Evolutionary conservation across 1,140 invertebrate species (phyloP), one percentile per base, ranked within the genome.

Genomic region (Hylaeus anthracinus): DNA sequence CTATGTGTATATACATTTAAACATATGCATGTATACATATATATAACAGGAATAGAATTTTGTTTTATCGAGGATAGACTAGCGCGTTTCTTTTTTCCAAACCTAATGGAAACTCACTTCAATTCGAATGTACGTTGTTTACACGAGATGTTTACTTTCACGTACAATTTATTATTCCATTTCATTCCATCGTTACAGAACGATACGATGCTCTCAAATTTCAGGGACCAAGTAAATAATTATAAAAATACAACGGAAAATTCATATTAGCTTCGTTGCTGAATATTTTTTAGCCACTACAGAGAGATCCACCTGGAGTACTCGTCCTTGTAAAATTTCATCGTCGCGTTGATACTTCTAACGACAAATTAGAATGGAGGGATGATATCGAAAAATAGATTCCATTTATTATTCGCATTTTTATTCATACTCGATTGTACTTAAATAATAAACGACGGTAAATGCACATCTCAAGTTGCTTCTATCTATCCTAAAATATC

Each of bases 141-240:
- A 15, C 14, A 37, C 12, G 26, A 26, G 5, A 45, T 12, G 0
- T n/a, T 9, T 56, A 12, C 3, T 14, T 26, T 75, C 0, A 8
- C 0, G 14, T 14, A 5, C 15, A 5, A 10, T 41, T 10, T 41
- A 48, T 48, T 45, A 60, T 39, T 66, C 26, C 3, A 39, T 65
- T 73, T 71, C 15, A 39, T 60, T 55, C 14, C 56, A 15, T n/a
- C 37, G 8, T 5, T 82, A 56, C n/a, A 37, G 43, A 58, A 58
- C 39, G 1, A 78, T 53, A 74, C 67, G 45, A 45, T 37, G 72
- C 65, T 15, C 56, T 63, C 14, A 51, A 73, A 73, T n/a, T 82
- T 79, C 48, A 14, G 81, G 83, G 83, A 84, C 81, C 83, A 84
- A 83, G 71, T 65, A 81, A 56, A 10, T 60, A 58, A 8, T 70